Base-by-base conservation (phyloP, 2,888 invertebrate genomes). In the Isotomurus palustris region DNA sequence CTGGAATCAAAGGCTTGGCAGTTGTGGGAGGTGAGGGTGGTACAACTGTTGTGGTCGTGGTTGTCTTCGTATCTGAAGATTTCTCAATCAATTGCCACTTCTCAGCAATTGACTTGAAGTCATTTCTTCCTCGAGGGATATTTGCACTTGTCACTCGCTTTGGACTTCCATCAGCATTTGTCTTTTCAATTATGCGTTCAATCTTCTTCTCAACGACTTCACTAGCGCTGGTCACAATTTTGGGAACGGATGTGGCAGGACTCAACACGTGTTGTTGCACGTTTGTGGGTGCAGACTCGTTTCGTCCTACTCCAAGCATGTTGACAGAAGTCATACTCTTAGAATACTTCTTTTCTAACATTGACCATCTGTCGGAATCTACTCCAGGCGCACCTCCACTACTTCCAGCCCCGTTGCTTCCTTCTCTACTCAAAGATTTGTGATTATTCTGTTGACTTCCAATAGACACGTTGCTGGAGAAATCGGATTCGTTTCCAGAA, bases 81-180 rank as follows among this genome's bases (percentile, higher is more conserved):
- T 45, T 24, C 22, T 49, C 49, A 56, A 72, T 68, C 58, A 72
- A 72, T 51, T 76, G 74, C 76, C 75, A 76, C 54, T 73, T 73
- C 43, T 74, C 73, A 6, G 75, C 73, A 29, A 76, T 64, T 12
- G 74, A 74, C 56, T 72, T 71, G 64, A 76, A 75, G 47, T 73
- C 73, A 52, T 71, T 72, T 38, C 65, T 41, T 29, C 67, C 69
- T 19, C 65, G 50, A 14, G 69, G 67, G 19, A 68, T 68, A 14
- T 38, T 60, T n/a, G 64, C 62, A 24, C 45, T 56, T 10, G 48
- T 53, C 21, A 54, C 48, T 48, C 54, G 63, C 47, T 60, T 64
- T 14, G 53, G 52, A 6, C 47, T 35, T 14, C 58, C 56, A 21
- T 58, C 63, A 3, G 56, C 54, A 12, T 29, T 45, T 14, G 62